These are phyloP conservation scores for Cryptosula pallasiana DNA, from an alignment of 2,888 invertebrate genomes.

Conservation along the genomic window DNA sequence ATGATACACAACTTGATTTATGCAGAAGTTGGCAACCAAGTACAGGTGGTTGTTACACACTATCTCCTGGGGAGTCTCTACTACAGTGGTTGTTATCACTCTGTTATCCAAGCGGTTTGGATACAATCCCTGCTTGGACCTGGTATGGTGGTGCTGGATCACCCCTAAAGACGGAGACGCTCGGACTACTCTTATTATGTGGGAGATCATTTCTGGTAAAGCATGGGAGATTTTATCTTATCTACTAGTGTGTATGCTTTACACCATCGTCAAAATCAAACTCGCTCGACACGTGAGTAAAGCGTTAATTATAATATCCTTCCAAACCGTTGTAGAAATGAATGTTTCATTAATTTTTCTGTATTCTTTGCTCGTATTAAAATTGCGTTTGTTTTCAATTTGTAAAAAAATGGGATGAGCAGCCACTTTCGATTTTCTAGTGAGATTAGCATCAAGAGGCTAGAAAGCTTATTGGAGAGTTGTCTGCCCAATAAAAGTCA, in stretches of 20 bases:
- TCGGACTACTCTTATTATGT: conserved; percentile 29
- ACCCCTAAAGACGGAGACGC: neutral
- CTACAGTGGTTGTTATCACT: conserved; percentile 31
- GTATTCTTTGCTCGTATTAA: no score
- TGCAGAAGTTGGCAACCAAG: no score
- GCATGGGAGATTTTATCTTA: conserved; percentile 39
- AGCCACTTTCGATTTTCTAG: no score
- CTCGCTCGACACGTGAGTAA: conserved; percentile 35
- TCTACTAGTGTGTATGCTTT: conserved; percentile 33
- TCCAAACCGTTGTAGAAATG: no score
- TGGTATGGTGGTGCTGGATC: conserved; percentile 32
- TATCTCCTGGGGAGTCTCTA: conserved; percentile 36
- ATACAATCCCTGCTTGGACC: conserved; percentile 34
- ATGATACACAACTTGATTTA: no score
- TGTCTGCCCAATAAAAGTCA: no score
- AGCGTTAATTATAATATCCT: no score
- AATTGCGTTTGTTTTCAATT: no score
- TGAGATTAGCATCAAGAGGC: no score
- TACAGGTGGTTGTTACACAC: conserved; percentile 30
- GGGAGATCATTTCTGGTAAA: conserved; percentile 42
- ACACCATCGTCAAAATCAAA: conserved; percentile 32
- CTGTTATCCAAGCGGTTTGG: conserved; percentile 35
- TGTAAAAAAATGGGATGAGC: no score
- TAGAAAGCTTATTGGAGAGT: no score
- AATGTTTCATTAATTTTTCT: no score